Percentiles rank a stretch among this genome's conserved stretches.
Evolutionary conservation across 2,888 invertebrate species (phyloP).

Genomic region (Drosophila macrospina): DNA sequence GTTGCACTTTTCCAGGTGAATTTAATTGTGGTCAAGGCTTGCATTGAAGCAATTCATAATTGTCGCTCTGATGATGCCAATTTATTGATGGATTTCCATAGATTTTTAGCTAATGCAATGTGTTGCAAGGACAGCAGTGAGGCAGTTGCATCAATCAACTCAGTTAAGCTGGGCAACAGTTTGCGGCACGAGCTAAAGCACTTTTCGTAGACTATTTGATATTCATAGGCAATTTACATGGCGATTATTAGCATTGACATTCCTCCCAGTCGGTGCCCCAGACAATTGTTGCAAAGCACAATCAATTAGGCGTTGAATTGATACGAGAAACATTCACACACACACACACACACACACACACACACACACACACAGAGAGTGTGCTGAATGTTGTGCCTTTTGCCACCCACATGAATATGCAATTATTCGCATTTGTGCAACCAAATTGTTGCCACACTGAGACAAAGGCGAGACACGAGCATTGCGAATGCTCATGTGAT

Average conservation of each 20-base stretch:
- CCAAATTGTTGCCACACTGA: conserved; percentile 49
- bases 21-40: conserved; percentile 30
- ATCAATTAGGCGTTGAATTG: conserved; percentile 75
- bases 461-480: conserved; percentile 19
- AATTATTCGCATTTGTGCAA: conserved; percentile 44
- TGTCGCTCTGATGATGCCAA: conserved; percentile 74
- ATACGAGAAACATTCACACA: conserved; percentile 40
- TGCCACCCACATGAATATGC: conserved; percentile 52
- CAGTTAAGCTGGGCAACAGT: conserved; percentile 20
- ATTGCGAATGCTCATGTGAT: conserved; percentile 46
- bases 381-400: conserved; percentile 13
- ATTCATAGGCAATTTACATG: conserved; percentile 78
- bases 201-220: conserved; percentile 58
- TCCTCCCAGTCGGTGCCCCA: conserved; percentile 61
- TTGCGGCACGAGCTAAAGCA: conserved; percentile 44
- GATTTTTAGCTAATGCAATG: conserved; percentile 53
- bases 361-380: no score
- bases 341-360: conserved; percentile 2
- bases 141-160: conserved; percentile 48
- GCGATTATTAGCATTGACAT: conserved; percentile 81
- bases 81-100: conserved; percentile 76
- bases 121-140: not conserved
- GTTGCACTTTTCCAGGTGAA: conserved; percentile 16
- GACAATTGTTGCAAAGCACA: conserved; percentile 75
- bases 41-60: conserved; percentile 66